Evolutionary conservation across 2,888 invertebrate species (phyloP).

Genomic region (Microctonus hyperodae): DNA sequence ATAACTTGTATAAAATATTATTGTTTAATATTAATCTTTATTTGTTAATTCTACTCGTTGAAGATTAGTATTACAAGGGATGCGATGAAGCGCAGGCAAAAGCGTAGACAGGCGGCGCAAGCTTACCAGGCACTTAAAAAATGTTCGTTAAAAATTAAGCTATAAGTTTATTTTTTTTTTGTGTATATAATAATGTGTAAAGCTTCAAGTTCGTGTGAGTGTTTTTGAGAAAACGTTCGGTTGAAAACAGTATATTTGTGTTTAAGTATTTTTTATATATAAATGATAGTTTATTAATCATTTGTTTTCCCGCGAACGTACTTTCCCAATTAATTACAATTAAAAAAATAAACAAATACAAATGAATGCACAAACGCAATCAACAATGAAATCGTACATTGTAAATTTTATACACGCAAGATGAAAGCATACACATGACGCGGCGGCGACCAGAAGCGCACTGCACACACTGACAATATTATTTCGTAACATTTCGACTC

Average conservation of each 20-base stretch:
- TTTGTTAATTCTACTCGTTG: not conserved
- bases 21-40: not conserved
- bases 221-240: constrained; percentile 23
- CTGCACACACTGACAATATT: constrained; percentile 61
- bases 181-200: not conserved
- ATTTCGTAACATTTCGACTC: constrained; percentile 30
- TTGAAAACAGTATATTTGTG: not conserved
- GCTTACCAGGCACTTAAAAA: constrained; percentile 21
- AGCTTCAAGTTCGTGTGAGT: not conserved
- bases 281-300: not conserved
- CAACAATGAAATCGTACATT: not conserved
- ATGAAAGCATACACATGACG: constrained; percentile 46
- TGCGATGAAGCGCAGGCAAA: constrained; percentile 13
- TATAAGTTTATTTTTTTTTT: not conserved
- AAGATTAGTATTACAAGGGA: not conserved
- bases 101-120: constrained; percentile 16
- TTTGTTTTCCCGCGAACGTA: constrained; percentile 6
- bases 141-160: constrained; percentile 7
- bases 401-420: constrained; percentile 32
- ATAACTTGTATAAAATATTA: not conserved
- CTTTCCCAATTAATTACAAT: constrained; percentile 15
- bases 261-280: not conserved
- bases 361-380: constrained; percentile 14
- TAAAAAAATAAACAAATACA: not conserved
- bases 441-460: constrained; percentile 59